A percentile compares a stretch with the other conserved stretches of the same genome.
phyloP scores from a whole-genome alignment of 2,888 invertebrate species.

The Oligia fasciuncula region DNA sequence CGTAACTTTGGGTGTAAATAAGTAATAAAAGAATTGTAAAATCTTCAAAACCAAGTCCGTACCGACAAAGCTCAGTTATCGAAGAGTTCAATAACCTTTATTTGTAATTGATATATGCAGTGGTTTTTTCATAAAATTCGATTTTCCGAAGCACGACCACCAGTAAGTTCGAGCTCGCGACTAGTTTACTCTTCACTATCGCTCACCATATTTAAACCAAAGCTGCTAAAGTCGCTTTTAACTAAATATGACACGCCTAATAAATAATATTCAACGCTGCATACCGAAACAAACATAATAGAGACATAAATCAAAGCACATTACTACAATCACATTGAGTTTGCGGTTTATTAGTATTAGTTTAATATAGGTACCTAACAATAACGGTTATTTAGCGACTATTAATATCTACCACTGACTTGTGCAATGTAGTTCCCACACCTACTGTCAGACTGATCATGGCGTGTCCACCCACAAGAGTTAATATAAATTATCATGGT shows the following conservation, averaged over 20 bases:
- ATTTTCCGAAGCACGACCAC: no score
- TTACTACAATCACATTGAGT: conserved; percentile 10
- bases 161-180: no score
- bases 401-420: neutral
- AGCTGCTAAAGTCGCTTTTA: conserved; percentile 4
- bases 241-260: conserved; percentile 14
- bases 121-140: no score
- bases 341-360: conserved; percentile 11
- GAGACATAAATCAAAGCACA: conserved; percentile 34
- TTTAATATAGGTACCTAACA: conserved; percentile 8
- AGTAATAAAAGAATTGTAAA: no score
- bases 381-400: conserved; percentile 9
- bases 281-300: conserved; percentile 25
- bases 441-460: conserved; percentile 17
- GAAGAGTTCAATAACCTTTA: no score
- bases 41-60: no score
- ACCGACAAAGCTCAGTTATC: no score
- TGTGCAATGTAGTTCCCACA: conserved; percentile 33
- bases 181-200: neutral
- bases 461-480: conserved; percentile 15
- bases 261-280: conserved; percentile 27
- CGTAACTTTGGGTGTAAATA: no score
- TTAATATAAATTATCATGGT: conserved; percentile 11
- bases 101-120: no score
- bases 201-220: neutral